Evolutionary conservation across 64 coral and sea anemone genomes (phyloP).

Genomic region (Montipora efflorescens): DNA sequence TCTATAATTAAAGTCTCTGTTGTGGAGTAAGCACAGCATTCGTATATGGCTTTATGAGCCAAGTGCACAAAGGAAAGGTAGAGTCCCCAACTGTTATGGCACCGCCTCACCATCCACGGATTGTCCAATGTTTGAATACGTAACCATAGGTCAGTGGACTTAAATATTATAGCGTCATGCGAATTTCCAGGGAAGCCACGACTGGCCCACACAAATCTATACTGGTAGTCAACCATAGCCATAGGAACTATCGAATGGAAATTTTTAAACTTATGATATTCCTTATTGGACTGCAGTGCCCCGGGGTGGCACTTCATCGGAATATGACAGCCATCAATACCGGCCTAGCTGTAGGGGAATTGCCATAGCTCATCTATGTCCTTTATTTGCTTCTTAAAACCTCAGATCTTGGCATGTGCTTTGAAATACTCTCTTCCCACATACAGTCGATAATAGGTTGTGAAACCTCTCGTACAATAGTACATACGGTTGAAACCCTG

Average conservation of each 20-base stretch:
- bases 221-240: conserved; percentile 14
- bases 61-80: neutral
- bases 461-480: no score
- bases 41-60: neutral
- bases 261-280: conserved; percentile 61
- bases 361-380: no score
- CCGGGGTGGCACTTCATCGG: conserved; percentile 58
- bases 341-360: no score
- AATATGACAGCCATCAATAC: neutral
- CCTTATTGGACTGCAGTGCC: conserved; percentile 2
- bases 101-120: neutral
- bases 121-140: neutral
- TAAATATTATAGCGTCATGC: conserved; percentile 47
- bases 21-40: neutral
- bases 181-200: conserved; percentile 57
- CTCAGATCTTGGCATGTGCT: no score
- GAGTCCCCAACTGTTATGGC: neutral
- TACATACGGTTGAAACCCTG: no score
- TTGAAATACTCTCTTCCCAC: no score
- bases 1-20: neutral
- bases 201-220: conserved; percentile 45
- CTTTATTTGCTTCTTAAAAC: no score
- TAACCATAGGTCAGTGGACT: neutral
- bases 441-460: no score
- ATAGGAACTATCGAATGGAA: conserved; percentile 49